Base-by-base conservation (phyloP, 2,797 vertebrate species). In the Odontamblyopus rebecca region DNA sequence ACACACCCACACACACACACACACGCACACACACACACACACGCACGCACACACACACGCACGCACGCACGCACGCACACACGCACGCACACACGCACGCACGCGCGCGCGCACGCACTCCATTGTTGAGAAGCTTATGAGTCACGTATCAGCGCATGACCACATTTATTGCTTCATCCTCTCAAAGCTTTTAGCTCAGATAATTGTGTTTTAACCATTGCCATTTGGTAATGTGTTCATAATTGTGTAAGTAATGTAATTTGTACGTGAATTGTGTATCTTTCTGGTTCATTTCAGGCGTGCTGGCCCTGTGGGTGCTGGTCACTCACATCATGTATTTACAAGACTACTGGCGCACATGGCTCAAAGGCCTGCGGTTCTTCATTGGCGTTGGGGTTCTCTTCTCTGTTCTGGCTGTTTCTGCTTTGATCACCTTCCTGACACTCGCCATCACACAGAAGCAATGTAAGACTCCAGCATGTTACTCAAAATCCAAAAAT, bases 301-400 rank as follows among this genome's bases (percentile, higher is more conserved):
- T 98, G 67, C 84, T 99, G 86, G 97, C 97, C 0, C 87, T 98
- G 72, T 99, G 97, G 97, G 90, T 93, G 70, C 94, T 99, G 23
- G 95, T 96, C 89, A 97, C 96, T 1, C 97, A 99, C 80, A 87
- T 98, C 87, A 99, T 99, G 97, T 99, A 99, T 86, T 86, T 97
- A 74, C 97, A 99, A 91, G 97, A 99, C 90, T 99, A 94, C 92
- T 99, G 97, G 97, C 94, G 97, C 81, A 99, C 97, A 50, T 98
- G 97, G 97, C 93, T 98, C 76, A 98, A 97, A 85, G 97, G 97
- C 18, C 93, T 99, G 66, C 95, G 89, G 68, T 96, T 98, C 92
- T 98, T 98, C 93, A 96, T 98, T 38, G 87, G 84, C 13, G 90
- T 97, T 7, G 97, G 96, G 0, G 73, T 90, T n/a, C 54, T 96